Percentiles rank a stretch among this genome's conserved stretches.
Evolutionary conservation across 2,888 invertebrate genomes (phyloP).

Genomic region (Anodontia alba): DNA sequence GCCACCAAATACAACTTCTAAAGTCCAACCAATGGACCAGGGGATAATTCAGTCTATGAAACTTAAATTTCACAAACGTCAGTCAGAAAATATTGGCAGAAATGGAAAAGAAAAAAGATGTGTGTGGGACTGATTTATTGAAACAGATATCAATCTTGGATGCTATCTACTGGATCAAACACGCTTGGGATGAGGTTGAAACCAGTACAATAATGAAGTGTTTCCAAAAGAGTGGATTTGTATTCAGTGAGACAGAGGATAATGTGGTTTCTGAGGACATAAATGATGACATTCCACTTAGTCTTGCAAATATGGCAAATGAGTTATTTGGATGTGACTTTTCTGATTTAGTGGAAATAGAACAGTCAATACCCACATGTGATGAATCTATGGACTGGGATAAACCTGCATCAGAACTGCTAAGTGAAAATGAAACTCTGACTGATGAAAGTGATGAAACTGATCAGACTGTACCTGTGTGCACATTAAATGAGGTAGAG

Average conservation of each 20-base stretch:
- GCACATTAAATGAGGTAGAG: background rate
- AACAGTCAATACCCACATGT: conserved; percentile 29
- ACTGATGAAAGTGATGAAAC: conserved; percentile 21
- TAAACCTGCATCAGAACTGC: conserved; percentile 1
- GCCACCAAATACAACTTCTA: conserved; percentile 64
- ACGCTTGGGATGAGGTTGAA: background rate
- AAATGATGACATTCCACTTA: conserved; percentile 31
- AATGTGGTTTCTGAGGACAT: background rate
- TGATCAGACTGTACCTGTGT: background rate
- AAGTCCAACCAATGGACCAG: conserved; percentile 64
- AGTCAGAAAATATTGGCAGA: background rate
- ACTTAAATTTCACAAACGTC: conserved; percentile 25
- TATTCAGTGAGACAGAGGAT: too few relatives aligned
- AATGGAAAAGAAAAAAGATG: background rate
- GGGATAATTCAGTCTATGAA: conserved; percentile 59
- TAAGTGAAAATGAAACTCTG: background rate
- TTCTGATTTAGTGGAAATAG: conserved; percentile 24
- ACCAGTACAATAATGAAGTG: background rate
- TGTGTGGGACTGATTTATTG: background rate
- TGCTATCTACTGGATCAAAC: background rate
- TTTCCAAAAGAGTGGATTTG: background rate
- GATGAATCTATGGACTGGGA: conserved; percentile 29
- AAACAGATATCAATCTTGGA: background rate
- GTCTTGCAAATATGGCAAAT: conserved; percentile 13
- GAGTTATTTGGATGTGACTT: conserved; percentile 40